A percentile compares a stretch with the other conserved stretches of the same genome.
Evolutionary conservation across 2,797 vertebrate species (phyloP).

Genomic region (Numenius phaeopus): DNA sequence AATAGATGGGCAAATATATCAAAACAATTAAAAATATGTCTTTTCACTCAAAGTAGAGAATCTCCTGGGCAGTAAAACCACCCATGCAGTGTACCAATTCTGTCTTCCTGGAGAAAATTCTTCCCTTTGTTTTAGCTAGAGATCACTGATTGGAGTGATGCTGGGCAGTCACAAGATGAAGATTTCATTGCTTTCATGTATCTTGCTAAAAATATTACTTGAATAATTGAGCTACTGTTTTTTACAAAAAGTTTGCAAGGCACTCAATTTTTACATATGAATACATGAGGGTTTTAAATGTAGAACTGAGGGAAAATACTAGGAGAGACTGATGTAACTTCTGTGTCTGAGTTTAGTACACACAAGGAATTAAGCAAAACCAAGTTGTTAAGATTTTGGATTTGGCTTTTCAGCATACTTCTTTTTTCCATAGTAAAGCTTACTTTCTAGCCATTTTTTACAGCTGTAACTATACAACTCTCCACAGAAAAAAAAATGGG

Average conservation of each 20-base stretch:
- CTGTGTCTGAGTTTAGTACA: neutral
- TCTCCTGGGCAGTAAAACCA: neutral
- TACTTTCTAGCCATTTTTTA: neutral
- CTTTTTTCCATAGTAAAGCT: neutral
- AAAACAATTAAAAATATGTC: neutral
- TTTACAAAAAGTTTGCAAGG: neutral
- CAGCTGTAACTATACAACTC: neutral
- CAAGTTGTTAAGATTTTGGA: neutral
- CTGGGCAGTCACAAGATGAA: neutral
- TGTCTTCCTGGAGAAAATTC: neutral
- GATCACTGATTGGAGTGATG: neutral
- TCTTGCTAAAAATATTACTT: neutral
- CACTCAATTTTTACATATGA: neutral
- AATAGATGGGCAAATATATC: neutral
- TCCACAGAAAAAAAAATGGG: neutral
- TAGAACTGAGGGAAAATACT: neutral
- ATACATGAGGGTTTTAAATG: neutral
- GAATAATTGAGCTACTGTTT: neutral
- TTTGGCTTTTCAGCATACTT: neutral
- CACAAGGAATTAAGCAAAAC: neutral
- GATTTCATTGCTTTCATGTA: neutral
- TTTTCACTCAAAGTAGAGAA: neutral
- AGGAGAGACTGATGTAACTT: neutral
- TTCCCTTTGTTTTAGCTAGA: neutral
- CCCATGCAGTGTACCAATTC: neutral